A percentile compares a stretch with the other conserved stretches of the same genome.
Conservation (phyloP, 2,888 invertebrate species). For the Mesorhabditis belari region DNA sequence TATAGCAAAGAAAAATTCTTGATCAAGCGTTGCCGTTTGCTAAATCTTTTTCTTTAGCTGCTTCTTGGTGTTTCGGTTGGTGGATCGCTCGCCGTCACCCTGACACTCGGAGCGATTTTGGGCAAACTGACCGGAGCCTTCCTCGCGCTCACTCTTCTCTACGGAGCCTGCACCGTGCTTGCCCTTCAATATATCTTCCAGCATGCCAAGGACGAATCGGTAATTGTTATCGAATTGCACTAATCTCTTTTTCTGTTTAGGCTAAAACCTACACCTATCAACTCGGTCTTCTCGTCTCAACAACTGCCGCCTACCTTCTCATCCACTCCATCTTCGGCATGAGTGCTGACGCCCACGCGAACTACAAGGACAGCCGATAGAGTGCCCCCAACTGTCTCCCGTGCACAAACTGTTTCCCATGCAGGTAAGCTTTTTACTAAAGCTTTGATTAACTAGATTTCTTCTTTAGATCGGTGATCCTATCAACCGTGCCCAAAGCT, state of each 20-base stretch:
- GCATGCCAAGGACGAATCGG: background rate
- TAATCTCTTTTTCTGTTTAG: background rate
- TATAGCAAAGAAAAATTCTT: too few species aligned
- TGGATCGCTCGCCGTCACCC: slow-evolving; percentile 4
- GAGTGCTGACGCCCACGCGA: background rate
- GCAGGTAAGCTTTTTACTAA: too few species aligned
- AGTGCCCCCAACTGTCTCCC: too few species aligned
- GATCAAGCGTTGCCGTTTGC: background rate
- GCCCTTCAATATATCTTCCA: slow-evolving; percentile 9
- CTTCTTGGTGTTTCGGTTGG: slow-evolving; percentile 11
- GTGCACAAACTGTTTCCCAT: too few species aligned
- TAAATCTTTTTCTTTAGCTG: background rate
- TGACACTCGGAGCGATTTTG: slow-evolving; percentile 8
- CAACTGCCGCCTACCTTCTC: slow-evolving; percentile 5
- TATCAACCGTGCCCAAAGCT: too few species aligned
- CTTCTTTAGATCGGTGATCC: too few species aligned
- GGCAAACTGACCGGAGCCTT: slow-evolving; percentile 9
- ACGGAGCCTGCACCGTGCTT: slow-evolving; percentile 8
- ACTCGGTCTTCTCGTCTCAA: slow-evolving; percentile 6
- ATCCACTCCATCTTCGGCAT: slow-evolving; percentile 10
- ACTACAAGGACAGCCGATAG: too few species aligned
- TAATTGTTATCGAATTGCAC: background rate
- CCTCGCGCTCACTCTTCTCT: slow-evolving; percentile 12
- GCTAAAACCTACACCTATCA: slow-evolving; percentile 6
- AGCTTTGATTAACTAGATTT: too few species aligned